phyloP scores from a whole-genome alignment of 2,888 invertebrate genomes.

The Ypsolopha sequella region DNA sequence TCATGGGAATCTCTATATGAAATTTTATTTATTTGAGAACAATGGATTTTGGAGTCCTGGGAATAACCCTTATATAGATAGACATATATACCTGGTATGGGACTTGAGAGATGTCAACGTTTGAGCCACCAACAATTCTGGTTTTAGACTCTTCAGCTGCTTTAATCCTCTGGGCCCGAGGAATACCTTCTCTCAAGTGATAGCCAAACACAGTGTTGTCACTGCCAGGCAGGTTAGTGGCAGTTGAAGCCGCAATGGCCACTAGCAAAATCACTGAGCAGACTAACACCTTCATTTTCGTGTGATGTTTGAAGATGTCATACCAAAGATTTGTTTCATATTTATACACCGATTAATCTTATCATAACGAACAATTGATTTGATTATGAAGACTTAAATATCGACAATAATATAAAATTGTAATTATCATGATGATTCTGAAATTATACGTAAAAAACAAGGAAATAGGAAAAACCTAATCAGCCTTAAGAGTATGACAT shows the following conservation, averaged over 20 bases:
- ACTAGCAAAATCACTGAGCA: constrained; percentile 17
- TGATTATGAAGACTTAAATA: no score
- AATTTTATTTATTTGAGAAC: no score
- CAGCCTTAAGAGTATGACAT: not conserved
- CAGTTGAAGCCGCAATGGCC: constrained; percentile 17
- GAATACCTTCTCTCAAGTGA: constrained; percentile 32
- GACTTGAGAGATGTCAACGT: constrained; percentile 22
- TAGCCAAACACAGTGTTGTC: constrained; percentile 23
- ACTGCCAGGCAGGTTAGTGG: constrained; percentile 13
- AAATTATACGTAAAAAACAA: no score
- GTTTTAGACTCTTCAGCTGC: constrained; percentile 18
- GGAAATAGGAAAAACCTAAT: no score
- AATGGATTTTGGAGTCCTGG: no score
- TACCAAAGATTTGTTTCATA: no score
- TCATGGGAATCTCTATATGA: no score
- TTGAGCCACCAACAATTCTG: constrained; percentile 33
- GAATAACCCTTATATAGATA: no score
- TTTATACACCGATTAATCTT: no score
- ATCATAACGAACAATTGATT: no score
- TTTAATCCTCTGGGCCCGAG: constrained; percentile 25
- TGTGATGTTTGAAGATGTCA: not conserved
- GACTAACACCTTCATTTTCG: constrained; percentile 13
- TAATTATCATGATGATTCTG: no score
- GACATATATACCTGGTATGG: constrained; percentile 40
- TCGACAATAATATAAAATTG: no score